These are phyloP conservation scores for Zaprionus tsacasi DNA, from an alignment of 1,140 invertebrate species.

Conservation along the genomic window DNA sequence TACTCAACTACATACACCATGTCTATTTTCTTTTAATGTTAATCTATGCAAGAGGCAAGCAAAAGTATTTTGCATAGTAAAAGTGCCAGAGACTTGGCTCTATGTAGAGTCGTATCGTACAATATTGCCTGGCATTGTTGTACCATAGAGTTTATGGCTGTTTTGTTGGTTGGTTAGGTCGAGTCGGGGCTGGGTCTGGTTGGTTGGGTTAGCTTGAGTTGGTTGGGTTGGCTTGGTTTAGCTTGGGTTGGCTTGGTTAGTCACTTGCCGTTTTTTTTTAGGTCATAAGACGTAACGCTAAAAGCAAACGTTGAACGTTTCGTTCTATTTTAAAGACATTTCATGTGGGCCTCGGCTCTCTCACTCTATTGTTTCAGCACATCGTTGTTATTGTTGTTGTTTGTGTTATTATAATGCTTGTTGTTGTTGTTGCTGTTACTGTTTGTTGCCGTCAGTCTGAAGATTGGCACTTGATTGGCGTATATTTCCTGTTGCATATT, in stretches of 20 bases:
- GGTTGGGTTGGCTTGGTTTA: constrained; percentile 44
- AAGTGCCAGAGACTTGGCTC: constrained; percentile 41
- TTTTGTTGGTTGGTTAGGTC: constrained; percentile 43
- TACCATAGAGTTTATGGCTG: constrained; percentile 31
- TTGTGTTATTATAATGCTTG: not conserved
- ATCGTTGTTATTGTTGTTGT: constrained; percentile 13
- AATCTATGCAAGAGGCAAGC: constrained; percentile 68
- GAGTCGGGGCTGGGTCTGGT: not conserved
- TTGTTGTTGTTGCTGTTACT: constrained; percentile 50
- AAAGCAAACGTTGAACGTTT: constrained; percentile 64
- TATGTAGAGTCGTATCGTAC: constrained; percentile 18
- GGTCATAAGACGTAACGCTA: constrained; percentile 76
- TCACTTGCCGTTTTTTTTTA: constrained; percentile 70
- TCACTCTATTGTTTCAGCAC: constrained; percentile 9
- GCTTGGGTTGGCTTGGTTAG: constrained; percentile 45
- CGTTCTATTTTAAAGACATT: constrained; percentile 82
- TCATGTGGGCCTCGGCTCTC: constrained; percentile 33
- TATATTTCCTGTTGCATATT: constrained; percentile 83
- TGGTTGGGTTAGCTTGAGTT: constrained; percentile 37
- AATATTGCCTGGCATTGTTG: constrained; percentile 10
- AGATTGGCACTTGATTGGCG: constrained; percentile 82
- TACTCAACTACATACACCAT: not conserved
- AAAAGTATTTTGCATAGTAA: constrained; percentile 73
- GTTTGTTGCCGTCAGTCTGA: constrained; percentile 64
- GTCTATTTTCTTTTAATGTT: constrained; percentile 44